These are phyloP conservation scores for Sorex araneus DNA, from an alignment of 2,113 vertebrate species.

Conservation along the genomic window DNA sequence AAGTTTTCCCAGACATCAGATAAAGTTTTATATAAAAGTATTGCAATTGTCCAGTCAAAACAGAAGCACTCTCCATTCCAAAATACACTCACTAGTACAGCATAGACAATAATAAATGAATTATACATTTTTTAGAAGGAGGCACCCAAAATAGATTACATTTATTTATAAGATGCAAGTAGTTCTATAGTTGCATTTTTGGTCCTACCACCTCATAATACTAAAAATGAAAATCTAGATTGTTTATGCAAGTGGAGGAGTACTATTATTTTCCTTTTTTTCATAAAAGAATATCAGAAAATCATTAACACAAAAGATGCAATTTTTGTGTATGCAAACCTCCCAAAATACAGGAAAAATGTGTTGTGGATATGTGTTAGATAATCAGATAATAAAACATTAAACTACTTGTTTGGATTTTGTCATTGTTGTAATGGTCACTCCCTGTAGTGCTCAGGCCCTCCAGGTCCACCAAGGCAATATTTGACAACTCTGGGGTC, in stretches of 20 bases:
- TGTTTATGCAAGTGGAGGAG: background rate
- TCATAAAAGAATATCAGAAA: background rate
- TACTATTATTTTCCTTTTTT: background rate
- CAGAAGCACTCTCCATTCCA: background rate
- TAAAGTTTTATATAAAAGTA: background rate
- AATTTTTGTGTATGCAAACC: background rate
- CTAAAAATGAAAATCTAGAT: conserved; percentile 17
- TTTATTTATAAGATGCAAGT: background rate
- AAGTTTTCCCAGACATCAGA: background rate
- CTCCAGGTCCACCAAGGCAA: too few relatives aligned
- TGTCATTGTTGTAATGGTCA: too few relatives aligned
- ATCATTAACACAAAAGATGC: background rate
- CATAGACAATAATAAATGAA: background rate
- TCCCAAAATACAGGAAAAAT: background rate
- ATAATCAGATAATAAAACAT: too few relatives aligned
- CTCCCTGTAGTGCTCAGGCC: too few relatives aligned
- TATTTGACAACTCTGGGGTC: too few relatives aligned
- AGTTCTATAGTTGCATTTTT: background rate
- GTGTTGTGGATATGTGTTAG: too few relatives aligned
- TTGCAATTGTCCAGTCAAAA: background rate
- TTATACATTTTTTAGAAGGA: background rate
- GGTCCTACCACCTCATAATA: background rate
- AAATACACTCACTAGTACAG: background rate
- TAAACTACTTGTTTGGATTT: too few relatives aligned
- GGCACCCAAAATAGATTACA: background rate